Evolutionary conservation across 2,113 vertebrate species (phyloP).

Genomic region (Forbesichthys agassizii): DNA sequence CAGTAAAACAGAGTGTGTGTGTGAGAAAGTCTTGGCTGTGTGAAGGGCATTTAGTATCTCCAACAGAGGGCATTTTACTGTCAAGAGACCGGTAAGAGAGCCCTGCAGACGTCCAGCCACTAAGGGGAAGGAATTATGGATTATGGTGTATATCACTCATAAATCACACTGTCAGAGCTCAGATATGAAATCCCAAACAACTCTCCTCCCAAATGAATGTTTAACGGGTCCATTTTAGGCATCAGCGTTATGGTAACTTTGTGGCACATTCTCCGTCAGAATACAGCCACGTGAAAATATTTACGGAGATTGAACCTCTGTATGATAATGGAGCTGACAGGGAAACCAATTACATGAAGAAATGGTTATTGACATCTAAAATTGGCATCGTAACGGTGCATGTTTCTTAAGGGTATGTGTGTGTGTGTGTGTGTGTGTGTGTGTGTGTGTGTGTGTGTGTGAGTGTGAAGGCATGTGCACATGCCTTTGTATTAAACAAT

Average conservation of each 20-base stretch:
- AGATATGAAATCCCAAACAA: constrained; percentile 29
- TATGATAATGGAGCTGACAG: constrained; percentile 27
- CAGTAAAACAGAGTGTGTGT: constrained; percentile 21
- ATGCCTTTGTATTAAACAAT: constrained; percentile 19
- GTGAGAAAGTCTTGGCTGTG: constrained; percentile 38
- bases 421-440: constrained; percentile 2
- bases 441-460: constrained; percentile 1
- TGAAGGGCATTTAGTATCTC: constrained; percentile 50
- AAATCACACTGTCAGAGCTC: constrained; percentile 50
- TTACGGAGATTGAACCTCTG: constrained; percentile 37
- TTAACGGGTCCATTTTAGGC: constrained; percentile 21
- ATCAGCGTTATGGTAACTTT: constrained; percentile 27
- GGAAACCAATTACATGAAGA: constrained; percentile 38
- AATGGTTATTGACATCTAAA: constrained; percentile 44
- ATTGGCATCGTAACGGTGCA: constrained; percentile 19
- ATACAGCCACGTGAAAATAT: constrained; percentile 26
- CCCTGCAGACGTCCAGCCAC: constrained; percentile 34
- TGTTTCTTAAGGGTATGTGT: constrained; percentile 12
- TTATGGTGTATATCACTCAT: constrained; percentile 58
- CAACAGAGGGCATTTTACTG: constrained; percentile 45
- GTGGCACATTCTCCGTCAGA: constrained; percentile 43
- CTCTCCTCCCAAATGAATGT: constrained; percentile 17
- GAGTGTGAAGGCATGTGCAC: not conserved
- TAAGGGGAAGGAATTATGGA: constrained; percentile 46
- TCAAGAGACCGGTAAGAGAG: constrained; percentile 24